Conservation (phyloP, 2,797 vertebrate species). For the Squalus acanthias region DNA sequence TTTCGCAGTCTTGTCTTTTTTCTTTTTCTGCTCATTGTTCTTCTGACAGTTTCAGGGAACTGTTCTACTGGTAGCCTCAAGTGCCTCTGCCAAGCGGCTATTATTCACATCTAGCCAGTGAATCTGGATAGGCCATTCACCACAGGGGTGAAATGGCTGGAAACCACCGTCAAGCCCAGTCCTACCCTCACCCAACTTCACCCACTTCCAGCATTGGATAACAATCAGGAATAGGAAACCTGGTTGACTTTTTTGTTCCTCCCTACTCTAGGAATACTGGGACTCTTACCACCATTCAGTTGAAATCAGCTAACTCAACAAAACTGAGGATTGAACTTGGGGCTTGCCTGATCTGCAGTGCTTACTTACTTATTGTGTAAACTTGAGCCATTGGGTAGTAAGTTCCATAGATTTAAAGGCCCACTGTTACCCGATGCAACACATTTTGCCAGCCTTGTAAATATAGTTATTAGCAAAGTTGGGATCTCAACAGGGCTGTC, state of each 20-base stretch:
- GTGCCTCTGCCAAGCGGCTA: background rate
- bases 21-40: background rate
- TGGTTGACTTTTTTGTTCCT: background rate
- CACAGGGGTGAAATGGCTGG: background rate
- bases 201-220: background rate
- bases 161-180: background rate
- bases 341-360: background rate
- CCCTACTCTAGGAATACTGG: background rate
- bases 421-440: background rate
- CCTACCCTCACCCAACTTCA: too few species aligned
- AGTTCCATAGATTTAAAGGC: background rate
- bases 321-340: background rate
- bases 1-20: background rate
- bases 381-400: background rate
- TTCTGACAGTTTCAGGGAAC: background rate
- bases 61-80: background rate
- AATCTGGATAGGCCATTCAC: background rate
- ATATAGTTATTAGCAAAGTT: background rate
- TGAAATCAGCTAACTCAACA: background rate
- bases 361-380: background rate
- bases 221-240: background rate
- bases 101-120: background rate
- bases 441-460: background rate
- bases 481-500: background rate
- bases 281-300: background rate